Evolutionary conservation across 2,797 vertebrate species (phyloP).

Genomic region (Adrianichthys oophorus): DNA sequence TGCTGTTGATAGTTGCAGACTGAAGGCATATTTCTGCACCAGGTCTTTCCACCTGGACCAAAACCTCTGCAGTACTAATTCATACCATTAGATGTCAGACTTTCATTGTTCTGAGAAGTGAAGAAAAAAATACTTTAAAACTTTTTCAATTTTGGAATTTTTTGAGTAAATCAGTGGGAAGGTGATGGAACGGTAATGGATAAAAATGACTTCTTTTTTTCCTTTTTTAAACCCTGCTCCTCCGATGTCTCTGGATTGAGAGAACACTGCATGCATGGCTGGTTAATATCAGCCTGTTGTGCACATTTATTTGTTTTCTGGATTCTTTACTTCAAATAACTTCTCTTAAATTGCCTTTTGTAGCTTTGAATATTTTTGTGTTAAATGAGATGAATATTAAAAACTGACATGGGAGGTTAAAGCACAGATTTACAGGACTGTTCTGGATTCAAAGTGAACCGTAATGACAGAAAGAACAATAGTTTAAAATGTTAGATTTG

Average conservation of each 20-base stretch:
- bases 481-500: slow-evolving; percentile 3
- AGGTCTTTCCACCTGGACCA: no score
- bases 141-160: no score
- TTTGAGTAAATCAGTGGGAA: no score
- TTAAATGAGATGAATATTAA: slow-evolving; percentile 21
- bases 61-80: no score
- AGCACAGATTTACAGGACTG: background rate
- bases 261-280: slow-evolving; percentile 1
- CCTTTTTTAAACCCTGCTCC: no score
- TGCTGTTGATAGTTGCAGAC: no score
- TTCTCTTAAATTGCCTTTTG: slow-evolving; percentile 33
- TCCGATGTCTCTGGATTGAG: background rate
- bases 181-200: no score
- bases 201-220: no score
- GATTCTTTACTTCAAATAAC: slow-evolving; percentile 39
- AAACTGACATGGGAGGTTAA: slow-evolving; percentile 13
- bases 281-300: slow-evolving; percentile 9
- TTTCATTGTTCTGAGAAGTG: no score
- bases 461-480: background rate
- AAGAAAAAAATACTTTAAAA: no score
- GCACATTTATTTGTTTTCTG: slow-evolving; percentile 11
- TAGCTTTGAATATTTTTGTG: slow-evolving; percentile 56
- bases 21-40: no score
- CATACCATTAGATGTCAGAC: no score
- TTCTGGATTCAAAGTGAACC: background rate